phyloP scores from a whole-genome alignment of 2,888 invertebrate species.

The Julus scandinavius region DNA sequence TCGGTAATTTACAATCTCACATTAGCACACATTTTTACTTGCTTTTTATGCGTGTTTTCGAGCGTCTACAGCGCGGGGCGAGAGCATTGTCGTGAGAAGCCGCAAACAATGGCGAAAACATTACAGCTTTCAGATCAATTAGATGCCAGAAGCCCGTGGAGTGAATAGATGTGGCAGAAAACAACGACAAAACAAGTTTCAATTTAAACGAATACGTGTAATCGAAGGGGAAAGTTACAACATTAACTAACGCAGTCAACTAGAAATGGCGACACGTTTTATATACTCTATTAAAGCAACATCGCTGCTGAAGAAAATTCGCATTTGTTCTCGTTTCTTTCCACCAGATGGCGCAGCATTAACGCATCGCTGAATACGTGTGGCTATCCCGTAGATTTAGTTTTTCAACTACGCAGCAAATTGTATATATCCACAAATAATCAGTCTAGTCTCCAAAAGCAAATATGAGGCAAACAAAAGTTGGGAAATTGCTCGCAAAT shows the following conservation, averaged over 20 bases:
- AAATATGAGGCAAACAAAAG: conserved; percentile 18
- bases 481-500: background rate
- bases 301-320: background rate
- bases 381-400: background rate
- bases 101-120: conserved; percentile 8
- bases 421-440: background rate
- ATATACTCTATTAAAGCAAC: background rate
- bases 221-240: background rate
- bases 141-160: background rate
- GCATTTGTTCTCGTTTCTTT: background rate
- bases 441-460: background rate
- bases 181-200: background rate
- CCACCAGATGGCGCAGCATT: background rate
- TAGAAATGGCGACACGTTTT: background rate
- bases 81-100: conserved; percentile 33
- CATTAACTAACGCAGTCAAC: background rate
- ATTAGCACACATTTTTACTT: background rate
- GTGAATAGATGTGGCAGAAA: background rate
- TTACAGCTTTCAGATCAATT: conserved; percentile 26
- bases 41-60: background rate
- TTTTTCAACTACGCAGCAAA: background rate
- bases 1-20: background rate
- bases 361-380: background rate
- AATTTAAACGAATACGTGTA: background rate
- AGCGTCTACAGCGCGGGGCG: background rate